These are phyloP conservation scores for Scylla paramamosain DNA, from an alignment of 1,140 invertebrate species.

Conservation along the genomic window DNA sequence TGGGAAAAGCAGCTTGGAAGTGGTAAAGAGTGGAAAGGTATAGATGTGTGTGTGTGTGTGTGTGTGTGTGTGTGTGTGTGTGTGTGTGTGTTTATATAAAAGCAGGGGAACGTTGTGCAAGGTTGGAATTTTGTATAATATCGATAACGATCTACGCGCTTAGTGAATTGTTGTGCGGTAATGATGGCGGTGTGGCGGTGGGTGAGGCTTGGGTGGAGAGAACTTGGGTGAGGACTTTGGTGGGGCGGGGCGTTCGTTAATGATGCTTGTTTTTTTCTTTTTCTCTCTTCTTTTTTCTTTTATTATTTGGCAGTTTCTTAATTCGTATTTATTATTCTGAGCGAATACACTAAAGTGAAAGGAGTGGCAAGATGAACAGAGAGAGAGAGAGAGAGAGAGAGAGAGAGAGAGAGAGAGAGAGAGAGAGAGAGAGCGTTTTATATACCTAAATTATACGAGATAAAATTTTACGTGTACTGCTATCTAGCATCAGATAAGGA, in stretches of 20 bases:
- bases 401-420: neutral
- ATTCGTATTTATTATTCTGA: too few species aligned
- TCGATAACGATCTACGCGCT: neutral
- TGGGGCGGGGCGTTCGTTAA: too few species aligned
- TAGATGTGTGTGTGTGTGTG: too few species aligned
- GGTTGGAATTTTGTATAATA: neutral
- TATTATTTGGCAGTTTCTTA: too few species aligned
- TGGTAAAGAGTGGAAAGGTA: too few species aligned
- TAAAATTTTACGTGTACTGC: too few species aligned
- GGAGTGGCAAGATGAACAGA: neutral
- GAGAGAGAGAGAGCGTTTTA: neutral
- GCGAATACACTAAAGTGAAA: too few species aligned
- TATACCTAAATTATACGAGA: neutral
- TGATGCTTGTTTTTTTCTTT: too few species aligned
- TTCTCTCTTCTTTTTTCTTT: too few species aligned
- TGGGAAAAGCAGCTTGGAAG: neutral
- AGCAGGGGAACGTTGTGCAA: neutral
- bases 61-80: too few species aligned
- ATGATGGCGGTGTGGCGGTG: neutral
- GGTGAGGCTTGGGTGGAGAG: neutral
- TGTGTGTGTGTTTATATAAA: neutral
- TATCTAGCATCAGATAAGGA: neutral
- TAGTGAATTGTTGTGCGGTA: neutral
- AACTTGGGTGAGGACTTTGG: too few species aligned
- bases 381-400: conserved; percentile 51